phyloP scores from a whole-genome alignment of 30 jellyfish, hydroid and myxozoan genomes.

The Cassiopea xamachana region DNA sequence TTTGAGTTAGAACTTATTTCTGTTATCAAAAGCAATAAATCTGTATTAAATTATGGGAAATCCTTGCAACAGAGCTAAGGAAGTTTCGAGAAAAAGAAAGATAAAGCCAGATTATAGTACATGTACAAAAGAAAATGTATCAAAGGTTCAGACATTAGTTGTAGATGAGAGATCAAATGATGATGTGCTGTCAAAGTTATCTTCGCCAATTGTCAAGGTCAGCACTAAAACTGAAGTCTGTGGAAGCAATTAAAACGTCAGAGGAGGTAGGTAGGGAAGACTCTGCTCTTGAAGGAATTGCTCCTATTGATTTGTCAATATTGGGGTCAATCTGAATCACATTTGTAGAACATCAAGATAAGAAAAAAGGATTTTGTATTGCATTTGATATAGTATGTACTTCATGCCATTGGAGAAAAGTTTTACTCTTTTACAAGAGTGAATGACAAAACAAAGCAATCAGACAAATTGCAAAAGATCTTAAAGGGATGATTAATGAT shows the following conservation, averaged over 20 bases:
- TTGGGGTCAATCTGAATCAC: not conserved
- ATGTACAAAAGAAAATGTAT: not conserved
- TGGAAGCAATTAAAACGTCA: too few relatives aligned
- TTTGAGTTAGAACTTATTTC: not conserved
- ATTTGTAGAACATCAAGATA: not conserved
- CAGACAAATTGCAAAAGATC: conserved; percentile 58
- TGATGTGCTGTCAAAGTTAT: not conserved
- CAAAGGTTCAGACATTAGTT: not conserved
- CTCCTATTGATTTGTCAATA: not conserved
- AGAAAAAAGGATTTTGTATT: too few relatives aligned
- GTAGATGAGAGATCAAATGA: not conserved
- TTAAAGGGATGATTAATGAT: not conserved
- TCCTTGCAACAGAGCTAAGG: not conserved
- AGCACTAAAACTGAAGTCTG: too few relatives aligned
- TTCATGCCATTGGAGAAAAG: conserved; percentile 1
- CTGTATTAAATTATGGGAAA: not conserved
- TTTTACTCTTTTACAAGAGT: not conserved
- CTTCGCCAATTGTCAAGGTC: not conserved
- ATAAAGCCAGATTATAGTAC: not conserved
- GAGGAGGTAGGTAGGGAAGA: too few relatives aligned
- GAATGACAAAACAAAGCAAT: conserved; percentile 18
- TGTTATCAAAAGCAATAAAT: not conserved
- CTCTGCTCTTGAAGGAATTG: not conserved
- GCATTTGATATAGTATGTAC: too few relatives aligned
- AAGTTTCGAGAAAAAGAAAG: not conserved